Conservation (phyloP, 2,888 invertebrate species). For the Microctonus brassicae region DNA sequence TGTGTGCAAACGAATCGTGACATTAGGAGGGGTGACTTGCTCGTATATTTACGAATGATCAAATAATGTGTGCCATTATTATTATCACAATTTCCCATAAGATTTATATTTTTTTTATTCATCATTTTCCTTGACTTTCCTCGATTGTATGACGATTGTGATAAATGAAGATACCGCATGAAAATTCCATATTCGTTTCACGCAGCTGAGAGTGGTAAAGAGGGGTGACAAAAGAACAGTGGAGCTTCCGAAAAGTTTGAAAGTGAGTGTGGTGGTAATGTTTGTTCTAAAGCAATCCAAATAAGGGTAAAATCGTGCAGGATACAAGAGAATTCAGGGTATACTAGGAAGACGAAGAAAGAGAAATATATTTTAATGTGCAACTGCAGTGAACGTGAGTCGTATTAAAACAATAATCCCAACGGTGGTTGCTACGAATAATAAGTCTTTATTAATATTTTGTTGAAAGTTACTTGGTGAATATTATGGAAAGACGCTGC, state of each 20-base stretch:
- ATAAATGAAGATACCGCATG: constrained; percentile 48
- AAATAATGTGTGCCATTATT: too few relatives aligned
- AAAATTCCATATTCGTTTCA: constrained; percentile 59
- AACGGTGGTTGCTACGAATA: constrained; percentile 48
- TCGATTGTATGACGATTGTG: constrained; percentile 29
- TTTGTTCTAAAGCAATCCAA: background rate
- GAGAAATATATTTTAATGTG: constrained; percentile 14
- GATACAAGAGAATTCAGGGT: background rate
- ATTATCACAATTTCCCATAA: too few relatives aligned
- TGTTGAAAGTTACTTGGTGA: constrained; percentile 21
- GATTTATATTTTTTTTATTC: background rate
- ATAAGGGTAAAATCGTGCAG: background rate
- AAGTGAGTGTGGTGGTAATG: background rate
- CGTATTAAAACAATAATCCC: constrained; percentile 54
- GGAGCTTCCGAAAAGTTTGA: constrained; percentile 19
- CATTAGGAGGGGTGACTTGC: too few relatives aligned
- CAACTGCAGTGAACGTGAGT: constrained; percentile 20
- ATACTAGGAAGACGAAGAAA: background rate
- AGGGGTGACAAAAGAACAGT: constrained; percentile 8
- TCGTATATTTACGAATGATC: too few relatives aligned
- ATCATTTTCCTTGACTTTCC: background rate
- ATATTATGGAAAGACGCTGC: constrained; percentile 6
- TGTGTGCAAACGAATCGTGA: too few relatives aligned
- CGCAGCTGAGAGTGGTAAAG: constrained; percentile 41
- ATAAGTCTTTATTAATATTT: constrained; percentile 51